Evolutionary conservation across 2,797 vertebrate genomes (phyloP), one percentile per base, ranked within the genome.

Genomic region (Lacerta agilis): DNA sequence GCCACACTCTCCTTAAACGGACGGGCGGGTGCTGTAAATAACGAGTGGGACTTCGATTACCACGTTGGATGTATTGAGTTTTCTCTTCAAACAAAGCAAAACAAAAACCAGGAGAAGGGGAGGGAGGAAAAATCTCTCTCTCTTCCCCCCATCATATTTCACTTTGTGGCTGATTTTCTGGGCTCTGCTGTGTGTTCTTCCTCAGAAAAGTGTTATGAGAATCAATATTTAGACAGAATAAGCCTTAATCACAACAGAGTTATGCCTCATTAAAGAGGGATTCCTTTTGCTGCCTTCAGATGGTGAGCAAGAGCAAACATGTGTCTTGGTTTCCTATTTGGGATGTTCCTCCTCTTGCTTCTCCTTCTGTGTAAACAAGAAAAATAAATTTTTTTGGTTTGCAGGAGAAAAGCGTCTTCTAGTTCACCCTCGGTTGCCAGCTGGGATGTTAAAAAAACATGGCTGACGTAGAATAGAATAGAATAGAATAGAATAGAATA

Each of bases 201-300:
- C 87, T 82, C 90, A 95, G 93, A 95, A 64, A 97, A 96, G 95
- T 93, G 94, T 95, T 94, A 92, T 86, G 84, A 2, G 64, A 94
- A 95, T 96, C 96, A 97, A 96, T 97, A 97, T 97, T 97, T 95
- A 89, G 94, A 94, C 83, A 96, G 96, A 96, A 93, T 95, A 95
- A 96, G 82, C 94, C 91, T 88, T 89, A 94, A 94, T 96, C 94
- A 95, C 94, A 95, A 93, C 92, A 93, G 88, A 89, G 95, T 93
- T 94, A 94, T 95, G 96, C 94, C 96, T 97, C 96, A 96, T 97
- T 96, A 96, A 95, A 95, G 93, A 94, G 93, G 86, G 95, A 83
- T 94, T 96, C 92, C 90, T 86, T 94, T 95, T 88, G 8, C 88
- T 94, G 90, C 90, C 2, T 90, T 95, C 4, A 38, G 87, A 92